Conservation (phyloP, 2,797 vertebrate species). For the Amniataba percoides region DNA sequence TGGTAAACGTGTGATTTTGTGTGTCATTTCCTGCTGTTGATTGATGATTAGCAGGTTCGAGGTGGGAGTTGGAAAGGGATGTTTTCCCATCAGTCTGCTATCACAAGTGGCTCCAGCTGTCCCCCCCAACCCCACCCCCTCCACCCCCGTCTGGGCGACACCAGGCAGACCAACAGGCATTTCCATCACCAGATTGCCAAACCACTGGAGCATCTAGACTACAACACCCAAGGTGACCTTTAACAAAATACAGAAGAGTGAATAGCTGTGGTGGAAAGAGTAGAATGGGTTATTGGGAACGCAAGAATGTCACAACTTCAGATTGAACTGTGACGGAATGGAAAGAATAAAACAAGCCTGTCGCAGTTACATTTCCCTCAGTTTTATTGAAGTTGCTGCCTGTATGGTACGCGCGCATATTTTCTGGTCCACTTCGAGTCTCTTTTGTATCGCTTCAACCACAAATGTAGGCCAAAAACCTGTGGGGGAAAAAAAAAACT, state of each 20-base stretch:
- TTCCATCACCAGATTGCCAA: constrained; percentile 72
- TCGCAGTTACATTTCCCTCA: not conserved
- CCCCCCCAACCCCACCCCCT: not conserved
- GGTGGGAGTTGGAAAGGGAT: constrained; percentile 43
- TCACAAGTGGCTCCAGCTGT: constrained; percentile 71
- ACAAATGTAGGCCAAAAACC: not conserved
- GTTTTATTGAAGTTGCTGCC: not conserved
- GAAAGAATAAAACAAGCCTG: constrained; percentile 7
- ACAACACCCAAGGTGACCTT: constrained; percentile 78
- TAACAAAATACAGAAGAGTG: constrained; percentile 58
- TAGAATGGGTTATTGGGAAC: constrained; percentile 42
- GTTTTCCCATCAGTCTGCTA: constrained; percentile 53
- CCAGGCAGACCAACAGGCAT: constrained; percentile 60
- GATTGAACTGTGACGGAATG: constrained; percentile 48
- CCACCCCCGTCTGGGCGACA: constrained; percentile 32
- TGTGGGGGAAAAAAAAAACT: not conserved
- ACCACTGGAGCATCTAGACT: constrained; percentile 68
- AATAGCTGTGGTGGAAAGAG: constrained; percentile 18
- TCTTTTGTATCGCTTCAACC: constrained; percentile 5
- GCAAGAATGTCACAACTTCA: constrained; percentile 41
- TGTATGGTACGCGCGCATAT: not conserved
- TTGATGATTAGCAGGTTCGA: constrained; percentile 63
- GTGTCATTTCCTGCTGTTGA: constrained; percentile 56
- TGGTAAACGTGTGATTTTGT: constrained; percentile 24
- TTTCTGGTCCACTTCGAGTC: not conserved